A percentile compares a stretch with the other conserved stretches of the same genome.
Conservation (phyloP, 92 coral and sea anemone genomes). For the Isaurus tuberculatus region DNA sequence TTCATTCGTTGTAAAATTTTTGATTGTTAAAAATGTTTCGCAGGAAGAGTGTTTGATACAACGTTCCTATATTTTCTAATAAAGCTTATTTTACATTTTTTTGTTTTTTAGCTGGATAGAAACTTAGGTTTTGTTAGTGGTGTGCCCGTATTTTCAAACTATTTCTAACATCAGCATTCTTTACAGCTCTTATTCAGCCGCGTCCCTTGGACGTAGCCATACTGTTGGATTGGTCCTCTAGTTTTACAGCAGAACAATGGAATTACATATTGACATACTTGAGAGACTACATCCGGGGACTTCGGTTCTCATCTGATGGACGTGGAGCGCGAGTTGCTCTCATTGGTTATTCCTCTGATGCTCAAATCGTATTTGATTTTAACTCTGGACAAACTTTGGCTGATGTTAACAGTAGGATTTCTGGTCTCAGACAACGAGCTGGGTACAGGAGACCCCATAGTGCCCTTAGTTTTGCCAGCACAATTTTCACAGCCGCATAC, state of each 20-base stretch:
- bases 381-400: conserved; percentile 18
- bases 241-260: conserved; percentile 4
- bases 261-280: conserved; percentile 13
- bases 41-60: too few species aligned
- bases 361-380: conserved; percentile 3
- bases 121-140: too few species aligned
- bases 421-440: not conserved
- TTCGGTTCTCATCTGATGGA: not conserved
- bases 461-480: conserved; percentile 18
- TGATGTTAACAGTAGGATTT: not conserved
- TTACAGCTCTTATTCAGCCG: not conserved
- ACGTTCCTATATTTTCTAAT: too few species aligned
- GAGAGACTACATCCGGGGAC: conserved; percentile 5
- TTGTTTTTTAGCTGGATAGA: too few species aligned
- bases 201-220: conserved; percentile 21
- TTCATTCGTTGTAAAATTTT: too few species aligned
- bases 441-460: conserved; percentile 17
- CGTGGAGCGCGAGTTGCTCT: conserved; percentile 32
- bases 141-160: too few species aligned
- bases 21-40: too few species aligned
- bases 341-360: conserved; percentile 21
- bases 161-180: too few species aligned
- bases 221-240: conserved; percentile 26
- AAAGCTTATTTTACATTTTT: too few species aligned
- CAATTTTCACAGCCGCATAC: conserved; percentile 5